phyloP scores from a whole-genome alignment of 2,888 invertebrate species.

The Meiosimyza decipiens region DNA sequence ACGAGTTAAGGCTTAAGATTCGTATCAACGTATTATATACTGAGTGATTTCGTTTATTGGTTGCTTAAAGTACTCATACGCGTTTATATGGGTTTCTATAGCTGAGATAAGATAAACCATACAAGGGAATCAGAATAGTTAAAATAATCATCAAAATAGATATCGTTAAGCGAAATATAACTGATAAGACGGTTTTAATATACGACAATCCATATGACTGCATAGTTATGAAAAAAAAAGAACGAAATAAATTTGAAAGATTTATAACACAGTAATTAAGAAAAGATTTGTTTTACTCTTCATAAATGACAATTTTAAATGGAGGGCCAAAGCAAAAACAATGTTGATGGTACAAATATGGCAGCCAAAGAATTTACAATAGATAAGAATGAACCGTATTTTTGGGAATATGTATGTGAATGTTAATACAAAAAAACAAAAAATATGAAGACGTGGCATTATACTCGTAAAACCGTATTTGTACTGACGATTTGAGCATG shows the following conservation, averaged over 20 bases:
- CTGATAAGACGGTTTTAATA: background rate
- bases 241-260: slow-evolving; percentile 16
- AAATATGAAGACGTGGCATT: no score
- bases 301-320: no score
- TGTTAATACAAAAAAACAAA: no score
- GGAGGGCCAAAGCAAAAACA: no score
- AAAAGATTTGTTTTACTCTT: background rate
- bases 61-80: background rate
- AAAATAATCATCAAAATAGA: slow-evolving; percentile 5
- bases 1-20: background rate
- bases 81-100: background rate
- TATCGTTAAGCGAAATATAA: slow-evolving; percentile 3
- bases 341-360: no score
- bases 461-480: no score
- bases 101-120: slow-evolving; percentile 4
- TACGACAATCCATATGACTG: background rate
- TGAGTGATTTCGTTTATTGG: slow-evolving; percentile 11
- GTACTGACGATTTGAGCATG: no score
- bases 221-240: background rate
- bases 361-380: no score
- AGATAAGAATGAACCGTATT: no score
- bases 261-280: slow-evolving; percentile 20
- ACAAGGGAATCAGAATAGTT: background rate
- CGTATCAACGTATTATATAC: background rate
- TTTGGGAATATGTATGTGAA: no score